phyloP scores from a whole-genome alignment of 2,113 vertebrate genomes.

The Polyodon spathula region DNA sequence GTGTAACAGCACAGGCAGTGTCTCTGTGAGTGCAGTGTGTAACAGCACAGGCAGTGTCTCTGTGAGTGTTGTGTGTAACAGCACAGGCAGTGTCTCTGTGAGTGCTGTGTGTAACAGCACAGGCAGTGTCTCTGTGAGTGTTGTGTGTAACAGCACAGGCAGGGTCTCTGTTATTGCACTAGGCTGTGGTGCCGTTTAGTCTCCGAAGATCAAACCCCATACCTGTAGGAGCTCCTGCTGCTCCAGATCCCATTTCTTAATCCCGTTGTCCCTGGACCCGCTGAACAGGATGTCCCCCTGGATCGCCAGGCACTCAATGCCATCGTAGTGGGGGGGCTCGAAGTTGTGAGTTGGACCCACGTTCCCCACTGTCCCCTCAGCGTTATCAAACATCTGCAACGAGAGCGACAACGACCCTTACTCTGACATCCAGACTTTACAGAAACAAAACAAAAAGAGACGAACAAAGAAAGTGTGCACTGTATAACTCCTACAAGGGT shows the following conservation, averaged over 20 bases:
- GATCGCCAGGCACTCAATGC: constrained; percentile 87
- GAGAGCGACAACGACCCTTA: background rate
- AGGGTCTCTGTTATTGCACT: too few relatives aligned
- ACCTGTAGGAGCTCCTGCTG: constrained; percentile 92
- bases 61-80: too few relatives aligned
- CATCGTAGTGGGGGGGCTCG: constrained; percentile 92
- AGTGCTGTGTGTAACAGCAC: too few relatives aligned
- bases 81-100: too few relatives aligned
- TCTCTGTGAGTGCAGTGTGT: too few relatives aligned
- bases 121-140: too few relatives aligned
- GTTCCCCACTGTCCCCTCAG: constrained; percentile 70
- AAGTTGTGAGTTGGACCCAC: constrained; percentile 88
- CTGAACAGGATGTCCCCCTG: constrained; percentile 84
- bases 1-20: too few relatives aligned
- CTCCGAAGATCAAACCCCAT: too few relatives aligned
- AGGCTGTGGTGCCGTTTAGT: too few relatives aligned
- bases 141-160: too few relatives aligned
- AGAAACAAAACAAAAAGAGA: background rate
- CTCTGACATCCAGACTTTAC: background rate
- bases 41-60: too few relatives aligned
- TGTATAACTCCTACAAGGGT: too few relatives aligned
- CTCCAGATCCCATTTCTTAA: constrained; percentile 95
- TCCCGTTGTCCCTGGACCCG: constrained; percentile 88
- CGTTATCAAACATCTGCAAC: constrained; percentile 78
- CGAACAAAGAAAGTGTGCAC: background rate